These are phyloP conservation scores for Vanessa cardui DNA, from an alignment of 2,888 invertebrate genomes.

Conservation along the genomic window DNA sequence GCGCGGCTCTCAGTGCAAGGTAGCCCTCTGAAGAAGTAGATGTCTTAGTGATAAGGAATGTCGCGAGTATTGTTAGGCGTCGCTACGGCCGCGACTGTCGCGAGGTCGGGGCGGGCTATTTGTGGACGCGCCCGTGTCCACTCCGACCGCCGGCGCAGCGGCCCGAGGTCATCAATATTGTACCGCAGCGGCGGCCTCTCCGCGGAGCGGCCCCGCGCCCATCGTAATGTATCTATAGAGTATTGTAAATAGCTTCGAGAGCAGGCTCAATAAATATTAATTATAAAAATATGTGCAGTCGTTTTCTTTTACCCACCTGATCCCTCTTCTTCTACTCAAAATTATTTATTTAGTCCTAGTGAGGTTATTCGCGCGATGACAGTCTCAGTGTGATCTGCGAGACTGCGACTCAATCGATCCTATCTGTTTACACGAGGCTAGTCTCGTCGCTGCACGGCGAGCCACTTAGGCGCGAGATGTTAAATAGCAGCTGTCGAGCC, in stretches of 20 bases:
- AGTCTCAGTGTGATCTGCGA: neutral
- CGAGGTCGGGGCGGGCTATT: constrained; percentile 6
- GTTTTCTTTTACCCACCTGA: constrained; percentile 28
- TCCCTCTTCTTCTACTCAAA: neutral
- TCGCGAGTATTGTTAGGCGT: neutral
- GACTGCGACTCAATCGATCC: neutral
- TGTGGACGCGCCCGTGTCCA: neutral
- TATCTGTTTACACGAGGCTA: neutral
- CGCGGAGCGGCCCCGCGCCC: neutral
- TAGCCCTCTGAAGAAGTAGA: too few relatives aligned
- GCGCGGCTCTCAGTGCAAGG: neutral
- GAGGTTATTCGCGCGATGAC: neutral
- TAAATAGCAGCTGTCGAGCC: constrained; percentile 17
- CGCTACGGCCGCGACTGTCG: constrained; percentile 1
- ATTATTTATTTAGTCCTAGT: neutral
- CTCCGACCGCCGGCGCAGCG: neutral
- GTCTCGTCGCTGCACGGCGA: constrained; percentile 18
- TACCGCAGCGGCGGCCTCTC: neutral
- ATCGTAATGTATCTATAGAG: constrained; percentile 28
- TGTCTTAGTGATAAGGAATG: too few relatives aligned
- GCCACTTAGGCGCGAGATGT: constrained; percentile 15
- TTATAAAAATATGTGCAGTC: constrained; percentile 35
- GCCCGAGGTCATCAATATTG: neutral
- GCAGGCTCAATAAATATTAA: constrained; percentile 48
- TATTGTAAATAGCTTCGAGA: constrained; percentile 43